Conservation (phyloP, 1,140 invertebrate genomes). For the Psilanteris sp. region DNA sequence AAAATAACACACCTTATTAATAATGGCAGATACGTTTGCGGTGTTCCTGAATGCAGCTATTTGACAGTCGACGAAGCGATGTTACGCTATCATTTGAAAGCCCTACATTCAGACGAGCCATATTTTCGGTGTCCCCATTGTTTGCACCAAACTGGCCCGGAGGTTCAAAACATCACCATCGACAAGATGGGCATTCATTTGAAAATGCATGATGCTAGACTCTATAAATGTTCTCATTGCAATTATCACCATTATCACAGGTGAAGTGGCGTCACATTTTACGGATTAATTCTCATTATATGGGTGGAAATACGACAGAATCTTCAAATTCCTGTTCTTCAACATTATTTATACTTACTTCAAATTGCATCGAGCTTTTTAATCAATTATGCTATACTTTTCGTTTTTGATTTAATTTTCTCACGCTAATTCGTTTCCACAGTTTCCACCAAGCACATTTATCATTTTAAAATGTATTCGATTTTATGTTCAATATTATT, state of each 20-base stretch:
- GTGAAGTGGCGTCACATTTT: slow-evolving; percentile 68
- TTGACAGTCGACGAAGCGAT: slow-evolving; percentile 86
- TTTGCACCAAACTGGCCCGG: slow-evolving; percentile 74
- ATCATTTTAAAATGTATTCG: too few relatives aligned
- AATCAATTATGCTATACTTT: not conserved
- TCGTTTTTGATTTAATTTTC: slow-evolving; percentile 2
- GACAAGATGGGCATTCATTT: slow-evolving; percentile 85
- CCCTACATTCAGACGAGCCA: slow-evolving; percentile 83
- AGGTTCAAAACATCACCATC: slow-evolving; percentile 76
- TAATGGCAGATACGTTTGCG: slow-evolving; percentile 83
- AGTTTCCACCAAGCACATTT: too few relatives aligned
- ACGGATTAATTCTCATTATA: slow-evolving; percentile 29
- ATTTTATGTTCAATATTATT: too few relatives aligned
- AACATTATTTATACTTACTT: too few relatives aligned
- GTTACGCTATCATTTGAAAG: slow-evolving; percentile 86
- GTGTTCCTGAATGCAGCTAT: slow-evolving; percentile 85
- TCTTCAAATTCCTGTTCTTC: slow-evolving; percentile 7
- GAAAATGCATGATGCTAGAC: slow-evolving; percentile 85
- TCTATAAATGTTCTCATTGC: slow-evolving; percentile 86
- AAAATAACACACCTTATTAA: slow-evolving; percentile 57
- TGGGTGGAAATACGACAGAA: slow-evolving; percentile 45
- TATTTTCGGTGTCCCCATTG: slow-evolving; percentile 87
- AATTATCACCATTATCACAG: slow-evolving; percentile 83
- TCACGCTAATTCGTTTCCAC: too few relatives aligned
- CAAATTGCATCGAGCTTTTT: too few relatives aligned